Evolutionary conservation across 2,888 invertebrate genomes (phyloP).

Genomic region (Lasioglossum marginatum): DNA sequence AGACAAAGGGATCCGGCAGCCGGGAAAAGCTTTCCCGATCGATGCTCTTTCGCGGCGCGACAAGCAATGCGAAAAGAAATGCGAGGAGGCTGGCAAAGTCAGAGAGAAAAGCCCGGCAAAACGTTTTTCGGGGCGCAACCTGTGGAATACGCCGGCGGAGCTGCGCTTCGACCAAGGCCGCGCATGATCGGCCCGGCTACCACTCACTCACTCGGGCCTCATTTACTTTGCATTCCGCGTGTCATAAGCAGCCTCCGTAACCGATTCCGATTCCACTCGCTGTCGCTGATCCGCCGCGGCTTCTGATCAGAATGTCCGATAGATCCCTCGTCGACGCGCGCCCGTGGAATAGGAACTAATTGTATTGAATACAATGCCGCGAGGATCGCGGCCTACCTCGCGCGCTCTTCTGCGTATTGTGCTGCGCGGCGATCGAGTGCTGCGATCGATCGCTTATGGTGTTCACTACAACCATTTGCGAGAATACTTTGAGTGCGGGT

Average conservation of each 20-base stretch:
- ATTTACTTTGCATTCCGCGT: conserved; percentile 75
- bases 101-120: conserved; percentile 2
- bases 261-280: conserved; percentile 38
- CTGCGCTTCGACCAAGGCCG: conserved; percentile 67
- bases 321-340: conserved; percentile 11
- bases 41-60: conserved; percentile 7
- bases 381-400: conserved; percentile 23
- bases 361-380: conserved; percentile 47
- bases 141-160: conserved; percentile 52
- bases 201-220: conserved; percentile 58
- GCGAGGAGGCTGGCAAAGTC: conserved; percentile 32
- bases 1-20: conserved; percentile 15
- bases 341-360: conserved; percentile 56
- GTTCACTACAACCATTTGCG: neutral
- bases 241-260: conserved; percentile 69
- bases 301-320: conserved; percentile 47
- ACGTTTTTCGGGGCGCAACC: conserved; percentile 49
- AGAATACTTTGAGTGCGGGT: neutral
- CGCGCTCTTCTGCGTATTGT: neutral
- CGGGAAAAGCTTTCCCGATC: conserved; percentile 5
- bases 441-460: conserved; percentile 1
- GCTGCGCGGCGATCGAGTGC: neutral
- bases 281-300: conserved; percentile 34
- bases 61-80: neutral
- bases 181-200: conserved; percentile 64